Base-by-base conservation (phyloP, 1,140 invertebrate species). In the Drosophila teissieri region DNA sequence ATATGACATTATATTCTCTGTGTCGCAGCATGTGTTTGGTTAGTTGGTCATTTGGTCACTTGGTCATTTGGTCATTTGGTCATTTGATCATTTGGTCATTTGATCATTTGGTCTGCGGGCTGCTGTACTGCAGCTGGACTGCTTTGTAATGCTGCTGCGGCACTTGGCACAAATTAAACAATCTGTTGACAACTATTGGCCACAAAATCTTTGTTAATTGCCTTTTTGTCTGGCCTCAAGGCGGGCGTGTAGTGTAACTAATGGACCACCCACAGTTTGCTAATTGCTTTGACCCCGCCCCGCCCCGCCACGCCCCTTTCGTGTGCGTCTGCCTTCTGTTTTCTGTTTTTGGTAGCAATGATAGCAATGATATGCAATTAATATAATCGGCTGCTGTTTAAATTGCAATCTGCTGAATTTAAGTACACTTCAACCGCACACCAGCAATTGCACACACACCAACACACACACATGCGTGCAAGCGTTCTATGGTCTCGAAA, bases 141-240 rank as follows among this genome's bases (percentile, higher is more conserved):
- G 42, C 42, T 49, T 34, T 40, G 31, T 31, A 31, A 31, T 10
- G 31, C 34, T 70, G 15, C n/a, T 40, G 58, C 15, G 36, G 40
- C 70, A 68, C 31, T 72, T 8, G 53, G 69, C 67, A 61, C 69
- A 75, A 78, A 78, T 77, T 77, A 78, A 78, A 78, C 75, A 78
- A 78, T 78, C 64, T 78, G 75, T 69, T 78, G 75, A 78, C 74
- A 78, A 70, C 75, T 78, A 78, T 78, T 78, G 74, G 64, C 75
- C 75, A 78, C 75, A 78, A 78, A 78, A 78, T 78, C 74, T 78
- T 78, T 78, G 75, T 78, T 78, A 78, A 78, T 78, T 78, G 75
- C 75, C 74, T 78, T 78, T 78, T 78, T 78, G 74, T 78, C 58
- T 56, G 64, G 36, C 74, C 49, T 58, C 45, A 57, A 65, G 73